Evolutionary conservation across 1,140 invertebrate genomes (phyloP), one percentile per base, ranked within the genome.

Genomic region (Thalassaphorura encarpata): DNA sequence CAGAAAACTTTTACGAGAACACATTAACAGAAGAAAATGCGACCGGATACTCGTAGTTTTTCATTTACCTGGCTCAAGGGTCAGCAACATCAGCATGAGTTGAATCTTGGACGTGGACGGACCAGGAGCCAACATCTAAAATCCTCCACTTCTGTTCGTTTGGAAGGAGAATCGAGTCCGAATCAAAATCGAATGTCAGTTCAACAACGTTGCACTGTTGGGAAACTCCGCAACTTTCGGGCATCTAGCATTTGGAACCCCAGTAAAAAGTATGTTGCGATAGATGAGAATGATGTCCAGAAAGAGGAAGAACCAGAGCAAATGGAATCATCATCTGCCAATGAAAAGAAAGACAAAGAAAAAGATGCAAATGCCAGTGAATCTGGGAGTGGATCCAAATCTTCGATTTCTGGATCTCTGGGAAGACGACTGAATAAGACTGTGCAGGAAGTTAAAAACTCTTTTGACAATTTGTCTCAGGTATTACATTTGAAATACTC

Each of bases 401-500:
- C n/a, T n/a, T 11, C 33, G 33, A 15, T 26, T 4, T 15, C 45
- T 8, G 28, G 43, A 4, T 64, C 62, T 2, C 42, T 65, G 42
- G 53, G 52, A 24, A 78, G 74, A 60, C 67, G 52, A 19, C 18
- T 80, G 16, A 75, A 77, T 3, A 78, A 72, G 66, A 79, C 78
- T 1, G 76, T 80, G 58, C 77, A 75, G 28, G 75, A 71, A 15
- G 74, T 81, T 3, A 70, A 76, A 58, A 73, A 75, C 3, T 76
- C 75, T 3, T 69, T 81, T 53, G 78, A 76, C 26, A 76, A 73
- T 8, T 70, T 80, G 55, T 78, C 79, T 19, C 79, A 80, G 72
- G 79, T 80, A 66, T 58, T 50, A n/a, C n/a, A 49, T 54, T 48
- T 41, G 16, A 24, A n/a, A 19, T 39, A 51, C 49, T 21, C 51